phyloP scores from a whole-genome alignment of 2,113 vertebrate genomes.

The Haemorhous mexicanus region DNA sequence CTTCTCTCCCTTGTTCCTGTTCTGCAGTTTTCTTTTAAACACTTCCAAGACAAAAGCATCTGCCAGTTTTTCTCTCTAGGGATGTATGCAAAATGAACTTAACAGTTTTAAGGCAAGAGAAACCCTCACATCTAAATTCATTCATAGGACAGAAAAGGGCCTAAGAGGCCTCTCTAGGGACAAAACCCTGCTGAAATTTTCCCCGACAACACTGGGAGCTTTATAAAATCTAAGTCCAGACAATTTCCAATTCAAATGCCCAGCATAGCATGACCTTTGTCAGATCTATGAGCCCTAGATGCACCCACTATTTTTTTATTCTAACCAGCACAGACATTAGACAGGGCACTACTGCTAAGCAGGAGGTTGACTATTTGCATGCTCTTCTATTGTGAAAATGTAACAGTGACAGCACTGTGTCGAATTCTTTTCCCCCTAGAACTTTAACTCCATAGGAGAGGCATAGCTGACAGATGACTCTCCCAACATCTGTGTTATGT shows the following conservation, averaged over 20 bases:
- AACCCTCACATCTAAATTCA: slow-evolving; percentile 97
- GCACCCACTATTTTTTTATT: slow-evolving; percentile 83
- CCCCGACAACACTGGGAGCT: slow-evolving; percentile 87
- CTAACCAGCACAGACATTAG: slow-evolving; percentile 87
- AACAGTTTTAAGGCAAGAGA: slow-evolving; percentile 89
- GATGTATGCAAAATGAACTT: slow-evolving; percentile 90
- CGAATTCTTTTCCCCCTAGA: slow-evolving; percentile 97
- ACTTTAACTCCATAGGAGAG: slow-evolving; percentile 91
- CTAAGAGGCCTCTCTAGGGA: slow-evolving; percentile 91
- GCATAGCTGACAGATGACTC: slow-evolving; percentile 99
- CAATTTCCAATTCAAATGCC: slow-evolving; percentile 99
- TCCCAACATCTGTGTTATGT: slow-evolving; percentile 99
- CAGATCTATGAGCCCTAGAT: slow-evolving; percentile 83
- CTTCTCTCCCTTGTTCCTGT: slow-evolving; percentile 81
- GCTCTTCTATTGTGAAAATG: slow-evolving; percentile 93
- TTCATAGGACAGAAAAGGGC: slow-evolving; percentile 93
- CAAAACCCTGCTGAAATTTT: slow-evolving; percentile 88
- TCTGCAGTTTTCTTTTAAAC: slow-evolving; percentile 86
- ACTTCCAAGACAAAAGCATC: slow-evolving; percentile 92
- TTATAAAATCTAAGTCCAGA: slow-evolving; percentile 90
- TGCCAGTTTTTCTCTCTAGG: slow-evolving; percentile 85
- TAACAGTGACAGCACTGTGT: slow-evolving; percentile 99
- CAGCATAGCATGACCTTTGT: slow-evolving; percentile 91
- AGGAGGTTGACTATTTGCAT: slow-evolving; percentile 94
- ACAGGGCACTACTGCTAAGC: slow-evolving; percentile 88